A percentile compares a stretch with the other conserved stretches of the same genome.
These are phyloP conservation scores for Lithophane leautieri DNA, from an alignment of 2,888 invertebrate species.

Conservation along the genomic window DNA sequence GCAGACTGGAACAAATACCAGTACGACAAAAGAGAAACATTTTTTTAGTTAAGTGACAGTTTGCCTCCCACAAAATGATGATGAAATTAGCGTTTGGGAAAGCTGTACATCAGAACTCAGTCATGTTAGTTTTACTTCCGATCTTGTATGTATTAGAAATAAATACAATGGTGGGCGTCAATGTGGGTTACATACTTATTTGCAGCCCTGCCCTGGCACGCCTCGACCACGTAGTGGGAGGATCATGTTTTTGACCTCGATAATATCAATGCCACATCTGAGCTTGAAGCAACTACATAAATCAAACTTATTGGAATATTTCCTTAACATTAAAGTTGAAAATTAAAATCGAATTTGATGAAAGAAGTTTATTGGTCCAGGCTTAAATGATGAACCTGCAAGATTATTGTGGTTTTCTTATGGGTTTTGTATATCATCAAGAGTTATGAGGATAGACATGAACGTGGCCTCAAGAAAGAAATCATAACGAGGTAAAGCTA, in stretches of 20 bases:
- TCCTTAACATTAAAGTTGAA: no score
- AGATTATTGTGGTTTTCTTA: not conserved
- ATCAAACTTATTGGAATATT: not conserved
- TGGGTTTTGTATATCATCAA: not conserved
- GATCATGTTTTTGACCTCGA: conserved; percentile 18
- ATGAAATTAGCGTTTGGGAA: not conserved
- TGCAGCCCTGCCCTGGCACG: conserved; percentile 32
- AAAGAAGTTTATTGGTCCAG: not conserved
- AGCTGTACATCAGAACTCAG: not conserved
- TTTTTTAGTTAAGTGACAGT: not conserved
- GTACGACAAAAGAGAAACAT: no score
- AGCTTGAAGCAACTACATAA: conserved; percentile 19
- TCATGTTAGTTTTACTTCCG: not conserved
- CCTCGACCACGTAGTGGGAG: conserved; percentile 31
- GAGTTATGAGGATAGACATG: no score
- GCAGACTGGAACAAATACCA: not conserved
- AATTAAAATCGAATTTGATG: no score
- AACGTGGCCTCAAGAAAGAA: no score
- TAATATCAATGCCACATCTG: conserved; percentile 34
- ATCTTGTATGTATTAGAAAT: not conserved
- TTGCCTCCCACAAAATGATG: not conserved
- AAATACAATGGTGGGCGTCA: conserved; percentile 5
- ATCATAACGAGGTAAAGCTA: no score
- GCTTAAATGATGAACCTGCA: not conserved
- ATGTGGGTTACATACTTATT: conserved; percentile 23